Evolutionary conservation across 2,113 vertebrate genomes (phyloP), one percentile per base, ranked within the genome.

Genomic region (Leptobrachium leishanense): DNA sequence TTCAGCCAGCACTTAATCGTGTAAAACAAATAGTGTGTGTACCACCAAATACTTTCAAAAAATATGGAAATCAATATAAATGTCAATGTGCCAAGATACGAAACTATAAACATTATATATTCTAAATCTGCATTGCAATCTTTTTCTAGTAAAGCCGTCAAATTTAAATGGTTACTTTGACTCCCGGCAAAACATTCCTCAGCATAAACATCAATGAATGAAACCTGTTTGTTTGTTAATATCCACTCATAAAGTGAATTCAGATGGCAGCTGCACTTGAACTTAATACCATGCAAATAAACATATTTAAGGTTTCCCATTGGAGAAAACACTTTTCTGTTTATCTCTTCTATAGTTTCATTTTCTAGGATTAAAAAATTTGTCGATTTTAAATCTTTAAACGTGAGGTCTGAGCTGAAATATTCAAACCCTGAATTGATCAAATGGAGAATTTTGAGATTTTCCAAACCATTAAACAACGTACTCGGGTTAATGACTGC

Each of bases 31-130:
- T 85, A 81, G 8, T 83, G 5, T 11, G 70, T 81, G n/a, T 84
- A 83, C 85, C 87, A 88, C 78, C 81, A 81, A 20, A 81, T 76
- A 40, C 85, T 85, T 42, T 68, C 81, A 68, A 85, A 84, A 40
- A 82, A 76, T 10, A 84, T 2, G 1, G 84, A 74, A 3, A 77
- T 53, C 6, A 53, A 64, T 31, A 86, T 63, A 75, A 88, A 59
- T 11, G 83, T 13, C 59, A 62, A 59, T 41, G 79, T 59, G 42
- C 43, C 2, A 5, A 46, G 2, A 2, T 81, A 77, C 1, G 82
- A 82, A 73, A 15, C 54, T 54, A 86, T 9, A 40, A 69, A 87
- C 10, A 20, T 12, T 50, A 50, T 50, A 50, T 5, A 50, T 50
- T 5, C 4, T 8, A 50, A 50, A 50, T 50, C 46, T 50, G 4